A percentile compares a stretch with the other conserved stretches of the same genome.
Conservation (phyloP, 2,888 invertebrate species). For the Homarus gammarus region DNA sequence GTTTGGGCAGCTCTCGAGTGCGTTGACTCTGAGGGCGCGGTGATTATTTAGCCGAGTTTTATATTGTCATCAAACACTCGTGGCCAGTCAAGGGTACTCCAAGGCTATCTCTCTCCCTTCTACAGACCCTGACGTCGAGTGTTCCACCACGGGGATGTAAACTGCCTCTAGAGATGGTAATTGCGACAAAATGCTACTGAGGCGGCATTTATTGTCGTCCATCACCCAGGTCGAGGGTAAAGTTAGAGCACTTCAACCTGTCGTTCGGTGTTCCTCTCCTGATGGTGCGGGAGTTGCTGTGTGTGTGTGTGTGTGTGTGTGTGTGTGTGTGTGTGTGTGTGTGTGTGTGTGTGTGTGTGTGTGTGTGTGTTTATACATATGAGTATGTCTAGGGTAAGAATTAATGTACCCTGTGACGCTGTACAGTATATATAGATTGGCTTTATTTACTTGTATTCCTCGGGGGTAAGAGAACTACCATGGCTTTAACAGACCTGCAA, state of each 20-base stretch:
- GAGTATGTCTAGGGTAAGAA: too few species aligned
- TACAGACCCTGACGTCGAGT: not conserved
- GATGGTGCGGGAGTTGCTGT: not conserved
- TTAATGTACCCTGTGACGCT: too few species aligned
- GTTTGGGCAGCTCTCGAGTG: constrained; percentile 67
- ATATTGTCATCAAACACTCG: constrained; percentile 71
- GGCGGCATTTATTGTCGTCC: constrained; percentile 4
- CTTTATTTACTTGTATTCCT: too few species aligned
- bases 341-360: not conserved
- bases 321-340: not conserved
- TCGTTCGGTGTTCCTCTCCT: not conserved
- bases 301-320: constrained; percentile 1
- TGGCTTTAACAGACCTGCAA: too few species aligned
- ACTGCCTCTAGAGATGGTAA: constrained; percentile 1
- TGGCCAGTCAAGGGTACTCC: constrained; percentile 70
- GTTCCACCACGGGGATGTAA: not conserved
- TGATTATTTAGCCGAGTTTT: constrained; percentile 71
- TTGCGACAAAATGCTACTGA: constrained; percentile 18
- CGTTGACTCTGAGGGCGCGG: constrained; percentile 70
- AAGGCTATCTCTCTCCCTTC: constrained; percentile 60
- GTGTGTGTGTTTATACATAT: too few species aligned
- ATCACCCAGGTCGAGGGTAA: not conserved
- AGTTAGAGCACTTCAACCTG: not conserved
- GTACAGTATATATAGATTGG: too few species aligned
- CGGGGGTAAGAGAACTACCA: too few species aligned